Evolutionary conservation across 2,113 vertebrate genomes (phyloP).

Genomic region (Tupaia chinensis): DNA sequence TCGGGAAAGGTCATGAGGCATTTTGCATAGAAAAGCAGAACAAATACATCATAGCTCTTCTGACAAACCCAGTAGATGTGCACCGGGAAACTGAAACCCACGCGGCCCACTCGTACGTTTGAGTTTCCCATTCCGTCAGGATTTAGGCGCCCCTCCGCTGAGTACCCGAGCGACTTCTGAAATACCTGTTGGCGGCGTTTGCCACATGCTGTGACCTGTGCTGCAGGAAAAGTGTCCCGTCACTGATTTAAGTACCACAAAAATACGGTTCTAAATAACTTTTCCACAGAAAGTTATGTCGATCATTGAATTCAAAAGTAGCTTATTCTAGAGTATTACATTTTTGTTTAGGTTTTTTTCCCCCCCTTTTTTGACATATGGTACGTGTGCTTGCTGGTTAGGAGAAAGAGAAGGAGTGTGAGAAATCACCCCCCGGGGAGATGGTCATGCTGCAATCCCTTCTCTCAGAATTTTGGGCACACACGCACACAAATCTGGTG

Average conservation of each 20-base stretch:
- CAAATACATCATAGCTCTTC: too few species aligned
- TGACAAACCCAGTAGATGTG: not conserved
- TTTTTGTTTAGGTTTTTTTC: not conserved
- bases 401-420: too few species aligned
- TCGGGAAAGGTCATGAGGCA: too few species aligned
- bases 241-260: not conserved
- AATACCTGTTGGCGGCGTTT: slow-evolving; percentile 8
- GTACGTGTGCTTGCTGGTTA: too few species aligned
- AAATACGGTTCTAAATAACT: not conserved
- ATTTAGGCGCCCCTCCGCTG: not conserved
- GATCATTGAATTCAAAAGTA: not conserved
- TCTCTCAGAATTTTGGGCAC: too few species aligned
- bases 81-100: not conserved
- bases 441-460: too few species aligned
- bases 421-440: too few species aligned
- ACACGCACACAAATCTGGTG: too few species aligned
- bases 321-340: not conserved
- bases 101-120: not conserved
- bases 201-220: not conserved
- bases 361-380: too few species aligned
- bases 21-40: too few species aligned
- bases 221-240: not conserved
- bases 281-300: not conserved
- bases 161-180: not conserved
- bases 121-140: not conserved